phyloP scores from a whole-genome alignment of 2,113 vertebrate genomes.

The Cavia aperea region DNA sequence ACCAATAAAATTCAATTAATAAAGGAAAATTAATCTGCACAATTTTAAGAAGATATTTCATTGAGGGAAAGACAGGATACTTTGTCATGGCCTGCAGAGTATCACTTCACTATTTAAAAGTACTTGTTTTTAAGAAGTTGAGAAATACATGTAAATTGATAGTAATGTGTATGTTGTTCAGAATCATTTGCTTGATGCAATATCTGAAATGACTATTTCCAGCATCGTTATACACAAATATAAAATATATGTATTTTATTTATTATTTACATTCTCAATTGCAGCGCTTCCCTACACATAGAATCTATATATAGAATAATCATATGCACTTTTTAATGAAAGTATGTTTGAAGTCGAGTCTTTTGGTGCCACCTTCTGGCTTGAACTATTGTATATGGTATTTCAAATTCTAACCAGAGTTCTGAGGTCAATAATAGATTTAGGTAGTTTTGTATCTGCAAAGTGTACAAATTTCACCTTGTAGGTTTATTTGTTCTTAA shows the following conservation, averaged over 20 bases:
- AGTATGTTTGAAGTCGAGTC: conserved; percentile 42
- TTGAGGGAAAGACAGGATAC: background rate
- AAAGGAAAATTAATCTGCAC: background rate
- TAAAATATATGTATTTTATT: background rate
- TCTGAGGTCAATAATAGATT: background rate
- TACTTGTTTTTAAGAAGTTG: background rate
- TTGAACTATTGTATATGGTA: background rate
- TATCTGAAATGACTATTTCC: background rate
- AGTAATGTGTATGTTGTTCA: background rate
- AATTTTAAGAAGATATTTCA: background rate
- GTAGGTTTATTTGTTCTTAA: background rate
- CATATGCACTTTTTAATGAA: background rate
- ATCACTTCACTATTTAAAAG: background rate
- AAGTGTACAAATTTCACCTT: accelerated
- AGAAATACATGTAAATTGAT: background rate
- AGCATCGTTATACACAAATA: background rate
- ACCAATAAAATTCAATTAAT: background rate
- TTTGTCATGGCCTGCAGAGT: background rate
- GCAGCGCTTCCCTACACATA: too few relatives aligned
- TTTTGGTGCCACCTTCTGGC: conserved; percentile 77
- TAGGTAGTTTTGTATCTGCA: background rate
- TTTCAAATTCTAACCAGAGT: background rate
- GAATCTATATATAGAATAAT: background rate
- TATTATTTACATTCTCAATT: background rate
- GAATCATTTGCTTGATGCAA: background rate